A percentile compares a stretch with the other conserved stretches of the same genome.
Conservation (phyloP, 2,797 vertebrate species). For the Chrosomus eos region DNA sequence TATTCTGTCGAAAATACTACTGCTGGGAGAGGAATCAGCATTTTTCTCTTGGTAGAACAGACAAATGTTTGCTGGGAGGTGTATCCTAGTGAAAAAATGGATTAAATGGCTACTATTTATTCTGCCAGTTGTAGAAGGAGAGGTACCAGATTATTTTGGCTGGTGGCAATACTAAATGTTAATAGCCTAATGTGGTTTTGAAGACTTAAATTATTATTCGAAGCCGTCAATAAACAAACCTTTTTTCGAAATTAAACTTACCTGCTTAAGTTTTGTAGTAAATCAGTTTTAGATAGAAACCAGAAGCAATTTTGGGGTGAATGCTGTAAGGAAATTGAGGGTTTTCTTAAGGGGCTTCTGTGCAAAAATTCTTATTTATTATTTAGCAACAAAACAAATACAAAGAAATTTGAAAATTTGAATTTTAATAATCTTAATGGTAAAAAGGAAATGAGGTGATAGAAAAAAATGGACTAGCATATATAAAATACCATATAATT, state of each 20-base stretch:
- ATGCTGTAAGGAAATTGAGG: background rate
- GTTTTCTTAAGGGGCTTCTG: background rate
- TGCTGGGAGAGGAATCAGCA: slow-evolving; percentile 2
- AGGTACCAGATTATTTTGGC: slow-evolving; percentile 38
- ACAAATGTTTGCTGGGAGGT: slow-evolving; percentile 37
- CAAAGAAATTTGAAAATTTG: background rate
- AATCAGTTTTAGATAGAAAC: slow-evolving; percentile 29
- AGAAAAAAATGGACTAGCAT: background rate
- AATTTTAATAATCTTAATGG: background rate
- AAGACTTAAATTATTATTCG: slow-evolving; percentile 50
- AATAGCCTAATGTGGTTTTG: slow-evolving; percentile 46
- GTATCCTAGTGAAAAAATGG: slow-evolving; percentile 21
- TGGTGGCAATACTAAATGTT: slow-evolving; percentile 35
- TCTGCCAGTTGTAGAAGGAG: slow-evolving; percentile 19
- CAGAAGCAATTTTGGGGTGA: slow-evolving; percentile 35
- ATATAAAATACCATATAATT: background rate
- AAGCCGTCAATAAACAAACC: slow-evolving; percentile 54
- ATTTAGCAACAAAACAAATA: background rate
- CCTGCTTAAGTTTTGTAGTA: background rate
- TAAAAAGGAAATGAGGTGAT: background rate
- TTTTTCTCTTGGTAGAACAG: slow-evolving; percentile 17
- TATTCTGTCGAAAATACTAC: background rate
- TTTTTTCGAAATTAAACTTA: slow-evolving; percentile 20
- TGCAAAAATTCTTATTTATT: background rate
- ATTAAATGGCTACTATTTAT: slow-evolving; percentile 43